These are phyloP conservation scores for Sialia sialis DNA, from an alignment of 2,113 vertebrate genomes.

Conservation along the genomic window DNA sequence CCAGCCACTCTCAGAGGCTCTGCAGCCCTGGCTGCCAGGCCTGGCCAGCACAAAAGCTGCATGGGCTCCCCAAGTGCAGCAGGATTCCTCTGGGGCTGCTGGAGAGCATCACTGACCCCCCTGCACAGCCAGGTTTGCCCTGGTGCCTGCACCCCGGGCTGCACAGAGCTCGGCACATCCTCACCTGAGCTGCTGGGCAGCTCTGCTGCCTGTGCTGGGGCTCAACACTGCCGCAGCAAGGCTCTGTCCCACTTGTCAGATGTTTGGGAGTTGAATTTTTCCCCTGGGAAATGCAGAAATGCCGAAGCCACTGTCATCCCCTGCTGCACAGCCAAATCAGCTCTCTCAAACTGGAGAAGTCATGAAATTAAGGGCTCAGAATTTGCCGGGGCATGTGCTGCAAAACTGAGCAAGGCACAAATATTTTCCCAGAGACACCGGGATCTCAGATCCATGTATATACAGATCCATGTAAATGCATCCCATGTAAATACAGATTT, in stretches of 20 bases:
- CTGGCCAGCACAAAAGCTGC: background rate
- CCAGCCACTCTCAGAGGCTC: constrained; percentile 27
- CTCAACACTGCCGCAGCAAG: background rate
- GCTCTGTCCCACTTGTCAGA: background rate
- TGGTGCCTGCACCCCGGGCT: background rate
- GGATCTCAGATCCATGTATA: constrained; percentile 1
- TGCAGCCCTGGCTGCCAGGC: background rate
- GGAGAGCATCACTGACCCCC: background rate
- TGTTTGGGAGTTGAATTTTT: background rate
- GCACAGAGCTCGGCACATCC: too few species aligned
- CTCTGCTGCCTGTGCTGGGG: background rate
- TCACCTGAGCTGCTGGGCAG: background rate
- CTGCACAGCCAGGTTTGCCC: background rate
- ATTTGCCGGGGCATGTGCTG: background rate
- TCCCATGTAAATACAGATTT: constrained; percentile 46
- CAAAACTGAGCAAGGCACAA: background rate
- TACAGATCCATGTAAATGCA: constrained; percentile 48
- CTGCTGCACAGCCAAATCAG: background rate
- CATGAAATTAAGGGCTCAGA: background rate
- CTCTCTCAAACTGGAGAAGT: background rate
- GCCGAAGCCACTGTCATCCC: background rate
- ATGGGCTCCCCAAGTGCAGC: background rate
- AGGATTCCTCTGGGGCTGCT: background rate
- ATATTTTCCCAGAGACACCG: background rate
- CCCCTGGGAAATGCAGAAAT: background rate